phyloP scores from a whole-genome alignment of 2,113 vertebrate species.

The Campylorhamphus procurvoides region DNA sequence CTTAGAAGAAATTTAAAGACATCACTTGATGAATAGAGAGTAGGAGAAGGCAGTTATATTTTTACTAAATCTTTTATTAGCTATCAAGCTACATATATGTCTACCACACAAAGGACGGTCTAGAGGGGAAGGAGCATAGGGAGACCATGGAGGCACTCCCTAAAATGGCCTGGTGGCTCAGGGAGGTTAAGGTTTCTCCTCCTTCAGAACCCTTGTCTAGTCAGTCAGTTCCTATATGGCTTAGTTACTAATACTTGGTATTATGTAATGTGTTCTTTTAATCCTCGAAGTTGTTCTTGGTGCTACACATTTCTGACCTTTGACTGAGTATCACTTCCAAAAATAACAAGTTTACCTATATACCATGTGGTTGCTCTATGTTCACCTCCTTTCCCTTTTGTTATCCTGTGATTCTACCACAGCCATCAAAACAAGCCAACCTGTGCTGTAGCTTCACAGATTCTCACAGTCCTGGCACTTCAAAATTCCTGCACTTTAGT shows the following conservation, averaged over 20 bases:
- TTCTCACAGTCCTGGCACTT: not conserved
- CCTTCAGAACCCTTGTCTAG: not conserved
- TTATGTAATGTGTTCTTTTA: not conserved
- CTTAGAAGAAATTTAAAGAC: not conserved
- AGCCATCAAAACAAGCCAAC: not conserved
- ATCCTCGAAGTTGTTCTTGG: not conserved
- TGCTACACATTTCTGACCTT: not conserved
- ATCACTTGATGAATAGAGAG: not conserved
- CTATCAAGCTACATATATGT: not conserved
- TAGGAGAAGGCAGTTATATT: not conserved
- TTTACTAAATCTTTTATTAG: not conserved
- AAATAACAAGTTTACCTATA: not conserved
- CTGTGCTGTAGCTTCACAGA: not conserved
- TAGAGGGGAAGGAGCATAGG: not conserved
- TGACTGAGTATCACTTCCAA: not conserved
- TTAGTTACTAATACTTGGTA: not conserved
- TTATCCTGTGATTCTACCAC: not conserved
- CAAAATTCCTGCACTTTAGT: not conserved
- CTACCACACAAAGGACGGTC: not conserved
- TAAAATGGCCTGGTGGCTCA: not conserved
- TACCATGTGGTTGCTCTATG: not conserved
- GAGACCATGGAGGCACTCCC: not conserved
- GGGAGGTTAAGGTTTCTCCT: not conserved
- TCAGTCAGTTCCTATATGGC: not conserved
- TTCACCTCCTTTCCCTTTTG: not conserved